Evolutionary conservation across 2,888 invertebrate species (phyloP).

Genomic region (Andrena bicolor): DNA sequence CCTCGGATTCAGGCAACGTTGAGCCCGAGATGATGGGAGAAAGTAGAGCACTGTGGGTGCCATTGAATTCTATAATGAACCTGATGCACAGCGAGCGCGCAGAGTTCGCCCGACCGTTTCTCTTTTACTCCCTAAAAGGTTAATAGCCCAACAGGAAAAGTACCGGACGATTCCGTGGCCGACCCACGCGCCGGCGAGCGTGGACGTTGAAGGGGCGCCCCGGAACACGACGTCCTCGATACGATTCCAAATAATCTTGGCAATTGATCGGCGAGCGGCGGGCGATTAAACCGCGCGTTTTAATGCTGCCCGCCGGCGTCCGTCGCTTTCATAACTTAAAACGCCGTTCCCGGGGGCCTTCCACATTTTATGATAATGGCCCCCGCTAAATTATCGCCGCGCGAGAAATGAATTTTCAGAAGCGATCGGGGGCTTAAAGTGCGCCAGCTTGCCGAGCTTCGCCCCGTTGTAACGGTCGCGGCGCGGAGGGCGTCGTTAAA

Average conservation of each 20-base stretch:
- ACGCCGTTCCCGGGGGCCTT: conserved; percentile 53
- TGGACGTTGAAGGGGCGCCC: conserved; percentile 8
- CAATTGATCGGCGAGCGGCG: conserved; percentile 69
- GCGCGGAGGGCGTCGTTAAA: conserved; percentile 48
- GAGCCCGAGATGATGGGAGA: too few relatives aligned
- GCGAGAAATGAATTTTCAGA: conserved; percentile 69
- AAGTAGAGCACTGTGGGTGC: too few relatives aligned
- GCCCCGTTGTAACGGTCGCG: conserved; percentile 38
- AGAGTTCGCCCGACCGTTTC: background rate
- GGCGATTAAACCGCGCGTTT: conserved; percentile 70
- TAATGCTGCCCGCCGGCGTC: conserved; percentile 62
- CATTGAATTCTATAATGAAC: too few relatives aligned
- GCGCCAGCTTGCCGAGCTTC: conserved; percentile 28
- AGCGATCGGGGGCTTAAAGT: conserved; percentile 58
- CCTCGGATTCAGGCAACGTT: too few relatives aligned
- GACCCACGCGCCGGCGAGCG: conserved; percentile 14
- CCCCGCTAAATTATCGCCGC: conserved; percentile 69
- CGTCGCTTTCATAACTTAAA: conserved; percentile 72
- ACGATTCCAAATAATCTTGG: conserved; percentile 74
- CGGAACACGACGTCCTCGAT: conserved; percentile 63
- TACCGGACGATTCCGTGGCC: conserved; percentile 1
- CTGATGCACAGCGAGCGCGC: too few relatives aligned
- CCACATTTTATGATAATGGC: conserved; percentile 72
- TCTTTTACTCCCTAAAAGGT: background rate
- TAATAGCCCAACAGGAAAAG: background rate